phyloP scores from a whole-genome alignment of 2,888 invertebrate species.

The Lasioglossum oenotherae region DNA sequence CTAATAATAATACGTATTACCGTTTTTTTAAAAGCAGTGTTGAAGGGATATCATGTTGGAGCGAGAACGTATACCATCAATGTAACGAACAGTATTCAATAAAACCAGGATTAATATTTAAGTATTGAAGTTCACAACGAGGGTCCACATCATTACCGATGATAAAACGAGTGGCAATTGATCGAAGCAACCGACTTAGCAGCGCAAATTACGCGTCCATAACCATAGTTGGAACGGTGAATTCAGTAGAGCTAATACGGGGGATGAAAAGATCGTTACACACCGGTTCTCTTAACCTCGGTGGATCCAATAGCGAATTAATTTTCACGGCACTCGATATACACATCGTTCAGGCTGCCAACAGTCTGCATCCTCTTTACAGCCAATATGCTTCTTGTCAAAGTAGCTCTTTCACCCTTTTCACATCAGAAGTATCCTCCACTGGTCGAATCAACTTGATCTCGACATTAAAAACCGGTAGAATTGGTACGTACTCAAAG shows the following conservation, averaged over 20 bases:
- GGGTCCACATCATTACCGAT: background rate
- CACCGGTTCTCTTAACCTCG: background rate
- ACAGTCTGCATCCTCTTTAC: background rate
- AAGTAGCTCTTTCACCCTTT: background rate
- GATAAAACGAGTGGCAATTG: background rate
- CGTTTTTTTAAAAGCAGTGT: no score
- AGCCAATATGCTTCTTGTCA: background rate
- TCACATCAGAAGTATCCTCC: background rate
- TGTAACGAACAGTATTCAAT: background rate
- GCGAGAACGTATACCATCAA: no score
- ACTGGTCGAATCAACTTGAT: background rate
- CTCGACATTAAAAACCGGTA: background rate
- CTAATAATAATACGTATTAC: no score
- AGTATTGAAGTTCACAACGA: background rate
- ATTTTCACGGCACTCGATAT: background rate
- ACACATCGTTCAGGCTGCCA: background rate
- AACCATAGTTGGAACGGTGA: background rate
- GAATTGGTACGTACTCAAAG: background rate
- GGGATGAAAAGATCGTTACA: conserved; percentile 3
- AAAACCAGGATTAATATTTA: background rate
- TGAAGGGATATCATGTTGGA: no score
- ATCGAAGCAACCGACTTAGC: background rate
- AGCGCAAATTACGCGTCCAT: background rate
- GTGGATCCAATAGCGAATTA: background rate
- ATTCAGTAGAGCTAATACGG: background rate